Base-by-base conservation (phyloP, 2,797 vertebrate genomes). In the Coranthus polyacanthus region DNA sequence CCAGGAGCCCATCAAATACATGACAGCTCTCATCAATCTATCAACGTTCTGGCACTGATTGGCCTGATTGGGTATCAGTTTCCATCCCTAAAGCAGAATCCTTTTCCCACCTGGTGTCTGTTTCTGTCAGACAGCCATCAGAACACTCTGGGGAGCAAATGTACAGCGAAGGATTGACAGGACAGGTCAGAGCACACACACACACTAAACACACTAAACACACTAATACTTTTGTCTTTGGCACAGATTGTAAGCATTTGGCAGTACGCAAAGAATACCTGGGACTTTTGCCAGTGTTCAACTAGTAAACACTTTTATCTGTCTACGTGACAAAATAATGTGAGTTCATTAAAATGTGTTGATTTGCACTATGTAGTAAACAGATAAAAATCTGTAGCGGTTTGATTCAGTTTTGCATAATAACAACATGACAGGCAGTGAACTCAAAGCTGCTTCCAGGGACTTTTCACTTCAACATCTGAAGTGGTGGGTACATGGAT, bases 1-100 rank as follows among this genome's bases (percentile, higher is more conserved):
- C 74, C 51, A 41, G 73, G 71, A 79, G 72, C 88, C 89, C 85
- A 88, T 92, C 88, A 88, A 76, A 79, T 42, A 69, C 65, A 34
- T 86, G 87, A 85, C 89, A 88, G 86, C 83, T 75, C 78, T 78
- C 90, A 89, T 93, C 88, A 90, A 87, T 93, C 89, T 86, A 85
- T 92, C 90, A 88, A 43, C 50, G 16, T 68, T 71, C 66, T 81
- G 77, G 75, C 81, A 46, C 82, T 74, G 84, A 89, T 84, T 88
- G 81, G 81, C 68, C 83, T 87, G 90, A 91, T 88, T 90, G 84
- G 75, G 89, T 87, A 82, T 90, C 73, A 12, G 61, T 83, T 92
- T 89, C 64, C 64, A 72, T 72, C 73, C 77, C 83, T 51, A 45
- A 64, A 82, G 89, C 78, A 44, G 68, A 83, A 86, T 79, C 78